Percentiles rank a stretch among this genome's conserved stretches.
phyloP scores from a whole-genome alignment of 2,888 invertebrate genomes.

The Drosophila flavopinicola region DNA sequence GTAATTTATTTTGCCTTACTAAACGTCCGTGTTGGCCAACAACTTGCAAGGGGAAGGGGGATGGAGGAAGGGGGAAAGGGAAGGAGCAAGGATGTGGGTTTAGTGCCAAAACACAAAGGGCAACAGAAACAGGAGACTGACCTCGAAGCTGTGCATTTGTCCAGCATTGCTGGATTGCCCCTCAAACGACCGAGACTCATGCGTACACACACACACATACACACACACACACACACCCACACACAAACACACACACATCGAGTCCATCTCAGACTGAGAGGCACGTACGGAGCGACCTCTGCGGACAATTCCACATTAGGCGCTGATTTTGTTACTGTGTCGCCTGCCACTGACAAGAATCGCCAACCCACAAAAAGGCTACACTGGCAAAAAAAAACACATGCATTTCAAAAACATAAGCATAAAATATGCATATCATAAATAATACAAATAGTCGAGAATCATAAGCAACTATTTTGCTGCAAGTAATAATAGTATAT shows the following conservation, averaged over 20 bases:
- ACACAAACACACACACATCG: constrained; percentile 10
- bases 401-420: no score
- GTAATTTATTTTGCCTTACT: constrained; percentile 80
- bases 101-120: constrained; percentile 47
- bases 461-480: no score
- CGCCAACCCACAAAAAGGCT: constrained; percentile 52
- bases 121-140: constrained; percentile 36
- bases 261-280: constrained; percentile 9
- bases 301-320: constrained; percentile 56
- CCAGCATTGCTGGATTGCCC: constrained; percentile 32
- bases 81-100: no score
- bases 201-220: constrained; percentile 9
- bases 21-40: constrained; percentile 40
- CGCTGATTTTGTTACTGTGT: constrained; percentile 61
- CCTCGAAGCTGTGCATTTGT: constrained; percentile 36
- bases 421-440: no score
- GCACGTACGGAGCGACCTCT: constrained; percentile 46
- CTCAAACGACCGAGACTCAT: constrained; percentile 32
- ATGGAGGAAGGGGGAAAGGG: no score
- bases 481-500: no score
- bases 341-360: constrained; percentile 68
- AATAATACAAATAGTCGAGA: no score
- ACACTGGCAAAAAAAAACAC: no score
- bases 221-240: constrained; percentile 4
- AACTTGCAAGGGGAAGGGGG: constrained; percentile 36